Conservation (phyloP, 2,113 vertebrate species). For the Scophthalmus maximus region DNA sequence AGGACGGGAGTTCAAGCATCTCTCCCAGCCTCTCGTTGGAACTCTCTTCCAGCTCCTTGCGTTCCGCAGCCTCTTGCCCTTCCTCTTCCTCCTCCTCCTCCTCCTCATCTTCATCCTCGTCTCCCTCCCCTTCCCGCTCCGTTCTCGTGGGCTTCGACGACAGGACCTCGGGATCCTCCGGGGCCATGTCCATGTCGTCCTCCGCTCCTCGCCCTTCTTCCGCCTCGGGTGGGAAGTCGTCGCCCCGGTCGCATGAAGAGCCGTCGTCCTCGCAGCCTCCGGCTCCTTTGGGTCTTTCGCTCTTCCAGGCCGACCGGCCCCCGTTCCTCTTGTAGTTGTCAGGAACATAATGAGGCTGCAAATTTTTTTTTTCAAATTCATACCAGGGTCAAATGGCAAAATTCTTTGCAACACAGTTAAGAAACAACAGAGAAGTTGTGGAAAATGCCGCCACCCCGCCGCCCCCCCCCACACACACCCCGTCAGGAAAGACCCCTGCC, state of each 20-base stretch:
- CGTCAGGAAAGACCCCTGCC: background rate
- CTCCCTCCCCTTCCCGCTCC: conserved; percentile 77
- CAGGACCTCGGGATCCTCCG: conserved; percentile 59
- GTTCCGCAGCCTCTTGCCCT: conserved; percentile 73
- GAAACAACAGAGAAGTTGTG: background rate
- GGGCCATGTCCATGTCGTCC: conserved; percentile 63
- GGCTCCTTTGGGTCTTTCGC: conserved; percentile 87
- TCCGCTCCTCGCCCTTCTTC: conserved; percentile 65
- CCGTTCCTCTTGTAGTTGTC: conserved; percentile 99
- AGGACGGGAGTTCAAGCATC: conserved; percentile 67
- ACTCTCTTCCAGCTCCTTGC: conserved; percentile 80
- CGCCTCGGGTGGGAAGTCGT: conserved; percentile 65
- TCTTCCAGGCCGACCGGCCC: conserved; percentile 97
- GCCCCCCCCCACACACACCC: too few relatives aligned
- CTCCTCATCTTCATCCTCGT: conserved; percentile 73
- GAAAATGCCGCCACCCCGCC: too few relatives aligned
- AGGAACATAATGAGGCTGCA: conserved; percentile 96
- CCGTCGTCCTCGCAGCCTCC: conserved; percentile 77
- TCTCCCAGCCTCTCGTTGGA: conserved; percentile 74
- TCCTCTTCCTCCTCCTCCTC: conserved; percentile 80
- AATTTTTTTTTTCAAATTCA: too few relatives aligned
- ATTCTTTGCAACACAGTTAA: background rate
- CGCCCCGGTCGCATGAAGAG: conserved; percentile 72
- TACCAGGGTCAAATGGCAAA: background rate
- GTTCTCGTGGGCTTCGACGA: conserved; percentile 49